Conservation (phyloP, 2,888 invertebrate genomes). For the Heliconius aoede region DNA sequence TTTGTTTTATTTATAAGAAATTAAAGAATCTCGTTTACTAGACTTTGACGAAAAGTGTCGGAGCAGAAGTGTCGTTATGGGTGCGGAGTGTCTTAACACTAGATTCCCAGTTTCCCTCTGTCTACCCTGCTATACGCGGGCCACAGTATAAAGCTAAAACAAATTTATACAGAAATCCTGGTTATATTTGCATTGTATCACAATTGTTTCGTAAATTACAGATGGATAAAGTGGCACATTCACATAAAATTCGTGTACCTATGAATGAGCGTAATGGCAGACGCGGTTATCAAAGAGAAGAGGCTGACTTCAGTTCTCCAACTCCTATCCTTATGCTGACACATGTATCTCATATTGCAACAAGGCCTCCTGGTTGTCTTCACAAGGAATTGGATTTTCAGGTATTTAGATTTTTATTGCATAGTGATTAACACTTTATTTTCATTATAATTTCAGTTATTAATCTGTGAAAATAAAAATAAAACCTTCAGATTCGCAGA, state of each 20-base stretch:
- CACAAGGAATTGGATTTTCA: conserved; percentile 57
- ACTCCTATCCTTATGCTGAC: conserved; percentile 71
- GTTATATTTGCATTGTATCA: not conserved
- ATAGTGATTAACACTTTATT: not conserved
- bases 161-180: not conserved
- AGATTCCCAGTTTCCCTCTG: no score
- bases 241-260: conserved; percentile 74
- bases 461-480: not conserved
- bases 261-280: conserved; percentile 69
- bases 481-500: no score
- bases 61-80: no score
- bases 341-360: conserved; percentile 73
- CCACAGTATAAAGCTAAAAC: no score
- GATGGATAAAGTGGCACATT: conserved; percentile 78
- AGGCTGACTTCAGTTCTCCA: conserved; percentile 60
- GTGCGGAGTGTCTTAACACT: no score
- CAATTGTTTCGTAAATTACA: conserved; percentile 47
- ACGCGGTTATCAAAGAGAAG: conserved; percentile 63
- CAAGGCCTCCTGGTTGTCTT: conserved; percentile 72
- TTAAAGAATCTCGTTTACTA: no score
- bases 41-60: no score
- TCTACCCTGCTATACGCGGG: no score
- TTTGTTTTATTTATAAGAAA: not conserved
- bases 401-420: conserved; percentile 14
- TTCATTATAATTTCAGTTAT: not conserved